Conservation (phyloP, 1,140 invertebrate genomes). For the Drosophila lini region DNA sequence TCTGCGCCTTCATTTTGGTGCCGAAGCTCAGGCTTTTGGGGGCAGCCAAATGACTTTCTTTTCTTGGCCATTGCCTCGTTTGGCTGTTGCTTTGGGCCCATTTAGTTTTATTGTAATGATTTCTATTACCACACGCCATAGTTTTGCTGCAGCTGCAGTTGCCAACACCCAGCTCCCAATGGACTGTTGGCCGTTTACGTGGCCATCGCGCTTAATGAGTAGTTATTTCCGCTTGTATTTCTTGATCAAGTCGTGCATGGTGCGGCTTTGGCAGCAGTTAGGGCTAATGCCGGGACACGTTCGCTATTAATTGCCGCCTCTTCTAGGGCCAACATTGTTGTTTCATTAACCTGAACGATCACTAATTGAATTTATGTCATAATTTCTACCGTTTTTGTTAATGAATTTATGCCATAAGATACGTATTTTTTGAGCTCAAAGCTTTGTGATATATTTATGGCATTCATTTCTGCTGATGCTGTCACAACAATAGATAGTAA, state of each 20-base stretch:
- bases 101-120: conserved; percentile 82
- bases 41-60: conserved; percentile 76
- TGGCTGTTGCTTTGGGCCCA: conserved; percentile 77
- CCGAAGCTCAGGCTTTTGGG: conserved; percentile 28
- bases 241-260: conserved; percentile 76
- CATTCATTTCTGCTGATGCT: conserved; percentile 54
- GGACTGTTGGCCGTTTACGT: conserved; percentile 67
- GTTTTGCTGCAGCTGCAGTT: conserved; percentile 64
- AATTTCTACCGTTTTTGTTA: conserved; percentile 31
- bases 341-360: conserved; percentile 62
- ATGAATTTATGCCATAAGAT: conserved; percentile 14
- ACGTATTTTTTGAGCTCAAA: background rate
- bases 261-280: conserved; percentile 53
- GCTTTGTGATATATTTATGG: conserved; percentile 48
- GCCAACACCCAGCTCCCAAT: conserved; percentile 28
- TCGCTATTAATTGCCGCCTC: conserved; percentile 67
- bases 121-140: conserved; percentile 71
- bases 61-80: conserved; percentile 57
- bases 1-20: conserved; percentile 67
- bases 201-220: conserved; percentile 78
- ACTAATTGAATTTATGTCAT: conserved; percentile 74
- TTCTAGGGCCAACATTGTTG: conserved; percentile 49
- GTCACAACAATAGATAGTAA: conserved; percentile 65
- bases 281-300: conserved; percentile 54
- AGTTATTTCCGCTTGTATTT: conserved; percentile 81